Base-by-base conservation (phyloP, 2,797 vertebrate species). In the Notolabrus celidotus region DNA sequence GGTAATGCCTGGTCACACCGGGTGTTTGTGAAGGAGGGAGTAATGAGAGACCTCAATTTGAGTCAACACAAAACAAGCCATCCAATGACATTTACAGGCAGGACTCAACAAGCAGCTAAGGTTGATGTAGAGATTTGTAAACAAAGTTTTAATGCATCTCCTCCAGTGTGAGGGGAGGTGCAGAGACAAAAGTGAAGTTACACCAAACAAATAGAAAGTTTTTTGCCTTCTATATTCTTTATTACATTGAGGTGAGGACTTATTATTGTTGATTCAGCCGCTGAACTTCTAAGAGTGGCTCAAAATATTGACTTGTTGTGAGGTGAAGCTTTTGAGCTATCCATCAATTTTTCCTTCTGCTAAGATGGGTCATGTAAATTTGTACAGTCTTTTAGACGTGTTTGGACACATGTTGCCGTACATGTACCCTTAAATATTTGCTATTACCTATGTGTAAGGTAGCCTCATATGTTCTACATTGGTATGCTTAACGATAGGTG, bases 371-470 rank as follows among this genome's bases (percentile, higher is more conserved):
- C 93, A 94, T 99, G 97, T 99, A 99, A 95, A 99, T 99, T 97
- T 98, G 97, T 99, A 99, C 97, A 99, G 97, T 96, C 96, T 98
- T 98, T 97, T 98, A 97, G 97, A 96, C 93, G 93, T 95, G 95
- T 96, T 95, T 96, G 94, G 94, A 95, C 94, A 96, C 89, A 95
- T 91, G 93, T 92, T 94, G 94, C 94, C 94, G 89, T 92, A 94
- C 95, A 90, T 97, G 96, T 96, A 95, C 89, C 92, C 93, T 94
- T 95, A 94, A 94, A 96, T 95, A 94, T 94, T 95, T 94, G 92
- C 92, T 91, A 89, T 92, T 90, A 96, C 95, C 94, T 94, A 95
- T 95, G 95, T 95, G 89, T 95, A 96, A 95, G 94, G 95, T 97
- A 96, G 90, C 95, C 93, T 97, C 96, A 95, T 96, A 95, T 95